A percentile compares a stretch with the other conserved stretches of the same genome.
Evolutionary conservation across 2,797 vertebrate genomes (phyloP).

Genomic region (Oreochromis mossambicus): DNA sequence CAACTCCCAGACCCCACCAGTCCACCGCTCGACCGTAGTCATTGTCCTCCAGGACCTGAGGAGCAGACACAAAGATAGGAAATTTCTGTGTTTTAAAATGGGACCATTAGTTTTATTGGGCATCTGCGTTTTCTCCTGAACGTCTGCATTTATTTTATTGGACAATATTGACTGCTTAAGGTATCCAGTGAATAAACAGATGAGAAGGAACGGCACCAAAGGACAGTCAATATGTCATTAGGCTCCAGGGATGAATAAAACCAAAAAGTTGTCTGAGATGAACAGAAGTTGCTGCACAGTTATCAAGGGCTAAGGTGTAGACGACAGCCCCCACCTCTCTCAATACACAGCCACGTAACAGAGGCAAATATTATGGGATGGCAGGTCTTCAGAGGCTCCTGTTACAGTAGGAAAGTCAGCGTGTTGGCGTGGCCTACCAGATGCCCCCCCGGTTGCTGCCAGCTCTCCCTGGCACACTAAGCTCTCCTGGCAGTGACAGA

Average conservation of each 20-base stretch:
- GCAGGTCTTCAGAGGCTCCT: conserved; percentile 54
- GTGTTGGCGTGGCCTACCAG: conserved; percentile 31
- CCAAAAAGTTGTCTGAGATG: conserved; percentile 8
- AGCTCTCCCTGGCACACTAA: conserved; percentile 51
- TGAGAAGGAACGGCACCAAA: conserved; percentile 7
- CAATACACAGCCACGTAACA: conserved; percentile 19
- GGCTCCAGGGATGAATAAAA: conserved; percentile 16
- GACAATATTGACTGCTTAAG: conserved; percentile 13
- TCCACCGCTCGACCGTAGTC: conserved; percentile 95
- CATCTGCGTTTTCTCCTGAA: conserved; percentile 38
- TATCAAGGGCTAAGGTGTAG: conserved; percentile 2
- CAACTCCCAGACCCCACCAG: conserved; percentile 96
- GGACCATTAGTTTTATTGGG: conserved; percentile 40
- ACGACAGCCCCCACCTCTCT: background rate
- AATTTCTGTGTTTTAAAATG: background rate
- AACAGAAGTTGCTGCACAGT: conserved; percentile 19
- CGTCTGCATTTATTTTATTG: conserved; percentile 39
- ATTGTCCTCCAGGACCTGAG: conserved; percentile 92
- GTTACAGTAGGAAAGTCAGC: conserved; percentile 49
- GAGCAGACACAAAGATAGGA: background rate
- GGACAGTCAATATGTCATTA: conserved; percentile 21
- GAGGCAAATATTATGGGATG: conserved; percentile 53
- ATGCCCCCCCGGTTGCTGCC: conserved; percentile 51
- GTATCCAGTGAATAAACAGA: conserved; percentile 34
- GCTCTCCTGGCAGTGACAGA: conserved; percentile 47